Evolutionary conservation across 2,888 invertebrate genomes (phyloP), one percentile per base, ranked within the genome.

Genomic region (Apamea epomidion): DNA sequence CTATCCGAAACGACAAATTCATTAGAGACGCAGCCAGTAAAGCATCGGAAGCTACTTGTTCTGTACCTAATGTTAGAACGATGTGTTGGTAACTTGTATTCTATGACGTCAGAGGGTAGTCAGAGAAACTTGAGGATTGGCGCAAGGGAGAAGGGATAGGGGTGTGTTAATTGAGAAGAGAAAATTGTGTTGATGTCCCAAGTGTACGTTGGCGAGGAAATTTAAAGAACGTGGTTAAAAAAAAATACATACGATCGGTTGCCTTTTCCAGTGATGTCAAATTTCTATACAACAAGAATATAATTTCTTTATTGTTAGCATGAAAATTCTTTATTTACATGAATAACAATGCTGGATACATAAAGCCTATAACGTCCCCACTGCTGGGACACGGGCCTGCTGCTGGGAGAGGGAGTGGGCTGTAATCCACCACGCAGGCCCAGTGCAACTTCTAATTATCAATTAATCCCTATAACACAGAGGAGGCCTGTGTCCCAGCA

Each of bases 1-100:
- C 62, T 58, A 73, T 79, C 60, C 18, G 54, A 74, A 87, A 87
- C 80, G 86, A 87, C 81, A 81, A 83, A 87, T 87, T 83, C 73
- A 87, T 87, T 86, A 78, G 76, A 14, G 16, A 73, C n/a, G 29
- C n/a, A 69, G 51, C 42, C 65, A 73, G 83, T 83, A 78, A 78
- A 86, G 62, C 79, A 83, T 83, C 32, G 74, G 65, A 65, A 83
- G 10, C 78, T 51, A 76, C 25, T 86, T 76, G 75, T 67, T 65
- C 76, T n/a, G 62, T 86, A 12, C 12, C 58, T 60, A 86, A 86
- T 84, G 86, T 69, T 45, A 70, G 58, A 86, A 86, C 76, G 69
- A 86, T 86, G 74, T 74, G 82, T 70, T 69, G 45, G 58, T 86
- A 87, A 86, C 29, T 76, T 72, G 69, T 84, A 73, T 86, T 84